Conservation (phyloP, 1,140 invertebrate species). For the Drosophila orena region DNA sequence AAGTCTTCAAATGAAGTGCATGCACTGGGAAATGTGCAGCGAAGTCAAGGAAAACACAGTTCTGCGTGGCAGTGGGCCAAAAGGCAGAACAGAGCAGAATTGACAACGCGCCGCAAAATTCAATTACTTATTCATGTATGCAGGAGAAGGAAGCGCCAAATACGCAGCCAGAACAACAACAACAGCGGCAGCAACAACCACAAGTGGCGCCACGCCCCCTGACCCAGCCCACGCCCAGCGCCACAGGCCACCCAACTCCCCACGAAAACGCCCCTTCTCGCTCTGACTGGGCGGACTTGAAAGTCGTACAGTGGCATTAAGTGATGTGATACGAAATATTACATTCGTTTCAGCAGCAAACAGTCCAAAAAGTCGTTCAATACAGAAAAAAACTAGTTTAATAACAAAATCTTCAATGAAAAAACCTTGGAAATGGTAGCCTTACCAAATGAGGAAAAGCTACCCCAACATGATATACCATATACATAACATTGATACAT, state of each 20-base stretch:
- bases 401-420: too few species aligned
- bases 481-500: too few species aligned
- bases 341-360: too few species aligned
- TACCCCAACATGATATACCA: too few species aligned
- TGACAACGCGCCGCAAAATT: constrained; percentile 80
- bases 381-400: too few species aligned
- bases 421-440: too few species aligned
- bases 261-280: constrained; percentile 28
- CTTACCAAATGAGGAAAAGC: too few species aligned
- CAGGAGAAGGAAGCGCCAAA: constrained; percentile 74
- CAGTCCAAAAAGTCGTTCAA: too few species aligned
- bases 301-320: constrained; percentile 6
- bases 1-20: constrained; percentile 68
- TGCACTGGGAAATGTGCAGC: constrained; percentile 54
- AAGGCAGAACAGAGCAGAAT: constrained; percentile 65
- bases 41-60: constrained; percentile 58
- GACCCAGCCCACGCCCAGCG: constrained; percentile 33
- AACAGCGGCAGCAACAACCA: constrained; percentile 28
- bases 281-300: constrained; percentile 2
- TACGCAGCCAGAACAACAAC: constrained; percentile 59
- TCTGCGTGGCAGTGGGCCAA: neutral
- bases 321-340: neutral
- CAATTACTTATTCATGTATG: constrained; percentile 82
- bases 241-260: neutral
- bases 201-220: constrained; percentile 25